phyloP scores from a whole-genome alignment of 2,888 invertebrate species.

The Osedax fenrisi region DNA sequence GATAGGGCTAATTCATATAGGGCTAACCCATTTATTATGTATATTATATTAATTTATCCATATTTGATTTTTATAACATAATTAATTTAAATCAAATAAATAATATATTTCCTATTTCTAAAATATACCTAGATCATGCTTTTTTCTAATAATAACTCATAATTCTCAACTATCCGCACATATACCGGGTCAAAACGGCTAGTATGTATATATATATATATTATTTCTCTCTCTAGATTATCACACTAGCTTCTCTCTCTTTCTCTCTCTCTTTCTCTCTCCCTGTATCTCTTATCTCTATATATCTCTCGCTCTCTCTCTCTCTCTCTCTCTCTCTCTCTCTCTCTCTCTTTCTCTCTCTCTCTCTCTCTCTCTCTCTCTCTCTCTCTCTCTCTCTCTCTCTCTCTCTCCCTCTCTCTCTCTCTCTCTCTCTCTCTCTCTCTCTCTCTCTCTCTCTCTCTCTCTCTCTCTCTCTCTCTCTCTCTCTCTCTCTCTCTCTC shows the following conservation, averaged over 20 bases:
- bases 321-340: slow-evolving; percentile 3
- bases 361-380: background rate
- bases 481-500: background rate
- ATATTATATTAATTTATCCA: too few relatives aligned
- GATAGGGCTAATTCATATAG: too few relatives aligned
- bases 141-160: too few relatives aligned
- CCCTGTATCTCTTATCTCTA: background rate
- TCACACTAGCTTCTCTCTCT: background rate
- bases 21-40: too few relatives aligned
- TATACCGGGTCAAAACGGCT: too few relatives aligned
- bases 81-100: too few relatives aligned
- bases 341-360: background rate
- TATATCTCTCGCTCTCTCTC: background rate
- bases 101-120: too few relatives aligned
- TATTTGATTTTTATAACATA: too few relatives aligned
- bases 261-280: background rate
- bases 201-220: too few relatives aligned
- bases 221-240: too few relatives aligned
- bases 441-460: background rate
- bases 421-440: background rate
- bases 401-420: background rate
- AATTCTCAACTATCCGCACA: too few relatives aligned
- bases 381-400: background rate
- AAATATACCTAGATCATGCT: too few relatives aligned
- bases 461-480: background rate